phyloP scores from a whole-genome alignment of 2,113 vertebrate species.

The Bothrops jararaca region DNA sequence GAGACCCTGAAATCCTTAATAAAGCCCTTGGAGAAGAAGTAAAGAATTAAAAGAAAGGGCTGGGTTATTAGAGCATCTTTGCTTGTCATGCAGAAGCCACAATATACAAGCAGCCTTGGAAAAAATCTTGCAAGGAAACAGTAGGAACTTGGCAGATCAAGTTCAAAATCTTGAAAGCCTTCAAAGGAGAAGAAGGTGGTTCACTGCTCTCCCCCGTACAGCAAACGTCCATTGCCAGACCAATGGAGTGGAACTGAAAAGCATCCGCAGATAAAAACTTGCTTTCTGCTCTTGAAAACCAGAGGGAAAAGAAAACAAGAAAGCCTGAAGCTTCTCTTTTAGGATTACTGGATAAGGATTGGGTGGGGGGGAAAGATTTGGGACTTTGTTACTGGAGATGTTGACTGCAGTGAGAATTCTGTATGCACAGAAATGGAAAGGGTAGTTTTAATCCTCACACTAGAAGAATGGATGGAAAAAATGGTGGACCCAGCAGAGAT shows the following conservation, averaged over 20 bases:
- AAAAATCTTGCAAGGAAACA: slow-evolving; percentile 24
- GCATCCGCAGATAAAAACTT: slow-evolving; percentile 60
- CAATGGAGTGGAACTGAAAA: slow-evolving; percentile 44
- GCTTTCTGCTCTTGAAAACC: slow-evolving; percentile 43
- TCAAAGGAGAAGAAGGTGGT: not conserved
- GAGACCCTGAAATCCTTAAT: not conserved
- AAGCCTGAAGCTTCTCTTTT: not conserved
- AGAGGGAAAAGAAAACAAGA: slow-evolving; percentile 49
- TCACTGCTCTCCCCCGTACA: slow-evolving; percentile 54
- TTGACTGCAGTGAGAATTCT: too few species aligned
- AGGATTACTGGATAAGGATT: too few species aligned
- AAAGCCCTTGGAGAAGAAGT: not conserved
- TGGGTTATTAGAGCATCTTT: not conserved
- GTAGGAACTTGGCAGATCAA: not conserved
- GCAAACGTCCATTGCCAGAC: slow-evolving; percentile 55
- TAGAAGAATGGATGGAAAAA: too few species aligned
- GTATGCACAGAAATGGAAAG: too few species aligned
- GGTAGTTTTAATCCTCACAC: too few species aligned
- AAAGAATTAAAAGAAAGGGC: not conserved
- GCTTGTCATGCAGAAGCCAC: accelerated
- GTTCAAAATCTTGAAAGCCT: slow-evolving; percentile 16
- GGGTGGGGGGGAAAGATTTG: too few species aligned
- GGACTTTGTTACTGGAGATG: too few species aligned
- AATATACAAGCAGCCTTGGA: not conserved
- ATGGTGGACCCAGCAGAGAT: too few species aligned